A percentile compares a stretch with the other conserved stretches of the same genome.
Conservation (phyloP, 2,797 vertebrate species). For the Silurus lanzhouensis region DNA sequence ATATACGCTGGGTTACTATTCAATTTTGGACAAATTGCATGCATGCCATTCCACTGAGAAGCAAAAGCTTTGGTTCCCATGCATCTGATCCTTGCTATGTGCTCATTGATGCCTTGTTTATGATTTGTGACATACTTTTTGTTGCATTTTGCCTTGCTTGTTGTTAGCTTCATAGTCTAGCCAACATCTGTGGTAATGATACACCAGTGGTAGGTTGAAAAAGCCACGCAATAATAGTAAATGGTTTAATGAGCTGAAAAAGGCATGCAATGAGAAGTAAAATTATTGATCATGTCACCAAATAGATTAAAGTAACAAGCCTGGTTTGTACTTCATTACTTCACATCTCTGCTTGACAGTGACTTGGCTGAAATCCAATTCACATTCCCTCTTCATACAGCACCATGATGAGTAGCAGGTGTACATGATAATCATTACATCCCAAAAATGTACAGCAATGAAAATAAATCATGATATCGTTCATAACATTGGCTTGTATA, state of each 20-base stretch:
- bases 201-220: too few relatives aligned
- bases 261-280: too few relatives aligned
- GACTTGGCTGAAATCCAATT: neutral
- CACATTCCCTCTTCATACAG: neutral
- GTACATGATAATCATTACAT: neutral
- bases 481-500: neutral
- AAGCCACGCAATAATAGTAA: too few relatives aligned
- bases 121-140: constrained; percentile 7
- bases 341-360: too few relatives aligned
- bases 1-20: neutral
- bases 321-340: too few relatives aligned
- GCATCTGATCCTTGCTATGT: constrained; percentile 26
- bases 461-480: neutral
- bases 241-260: too few relatives aligned
- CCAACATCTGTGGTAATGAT: too few relatives aligned
- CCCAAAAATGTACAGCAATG: neutral
- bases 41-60: constrained; percentile 12
- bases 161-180: too few relatives aligned
- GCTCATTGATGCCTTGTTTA: neutral
- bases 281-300: too few relatives aligned
- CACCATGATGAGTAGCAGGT: neutral
- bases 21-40: constrained; percentile 5
- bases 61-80: constrained; percentile 3
- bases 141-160: too few relatives aligned
- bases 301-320: too few relatives aligned